These are phyloP conservation scores for Drosophila funebris DNA, from an alignment of 1,140 invertebrate genomes.

Conservation along the genomic window DNA sequence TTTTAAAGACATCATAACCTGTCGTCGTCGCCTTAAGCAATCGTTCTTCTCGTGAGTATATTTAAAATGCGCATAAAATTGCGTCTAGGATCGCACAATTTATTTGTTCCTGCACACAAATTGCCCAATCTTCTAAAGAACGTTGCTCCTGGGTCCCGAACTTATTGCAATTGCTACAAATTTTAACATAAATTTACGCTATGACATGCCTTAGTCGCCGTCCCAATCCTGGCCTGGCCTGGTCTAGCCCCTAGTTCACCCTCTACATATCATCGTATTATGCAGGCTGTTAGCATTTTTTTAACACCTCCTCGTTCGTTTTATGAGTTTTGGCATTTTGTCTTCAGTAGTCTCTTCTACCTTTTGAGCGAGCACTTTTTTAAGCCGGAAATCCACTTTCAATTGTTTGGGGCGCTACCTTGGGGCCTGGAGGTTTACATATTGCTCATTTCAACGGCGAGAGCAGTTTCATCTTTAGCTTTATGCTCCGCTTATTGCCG, in stretches of 20 bases:
- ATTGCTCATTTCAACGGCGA: slow-evolving; percentile 68
- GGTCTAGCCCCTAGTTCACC: slow-evolving; percentile 16
- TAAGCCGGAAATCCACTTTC: slow-evolving; percentile 79
- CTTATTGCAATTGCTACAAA: slow-evolving; percentile 79
- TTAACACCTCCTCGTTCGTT: slow-evolving; percentile 33
- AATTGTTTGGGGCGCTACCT: slow-evolving; percentile 74
- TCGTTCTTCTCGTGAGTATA: not conserved
- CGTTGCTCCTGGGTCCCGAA: slow-evolving; percentile 40
- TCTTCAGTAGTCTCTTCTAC: slow-evolving; percentile 23
- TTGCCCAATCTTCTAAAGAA: slow-evolving; percentile 33
- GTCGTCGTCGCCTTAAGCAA: slow-evolving; percentile 7
- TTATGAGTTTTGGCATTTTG: slow-evolving; percentile 68
- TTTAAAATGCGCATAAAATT: slow-evolving; percentile 65
- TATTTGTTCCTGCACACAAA: slow-evolving; percentile 68
- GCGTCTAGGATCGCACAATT: slow-evolving; percentile 39
- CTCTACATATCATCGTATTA: slow-evolving; percentile 42
- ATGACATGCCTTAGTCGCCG: slow-evolving; percentile 32
- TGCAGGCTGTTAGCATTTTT: slow-evolving; percentile 64
- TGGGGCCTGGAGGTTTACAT: slow-evolving; percentile 68
- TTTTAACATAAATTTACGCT: slow-evolving; percentile 80
- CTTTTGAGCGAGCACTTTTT: slow-evolving; percentile 66
- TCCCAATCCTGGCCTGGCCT: not conserved
- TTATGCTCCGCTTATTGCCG: slow-evolving; percentile 47
- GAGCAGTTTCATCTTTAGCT: slow-evolving; percentile 7
- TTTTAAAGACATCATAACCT: slow-evolving; percentile 21